phyloP scores from a whole-genome alignment of 2,888 invertebrate species.

The Yponomeuta cagnagella region DNA sequence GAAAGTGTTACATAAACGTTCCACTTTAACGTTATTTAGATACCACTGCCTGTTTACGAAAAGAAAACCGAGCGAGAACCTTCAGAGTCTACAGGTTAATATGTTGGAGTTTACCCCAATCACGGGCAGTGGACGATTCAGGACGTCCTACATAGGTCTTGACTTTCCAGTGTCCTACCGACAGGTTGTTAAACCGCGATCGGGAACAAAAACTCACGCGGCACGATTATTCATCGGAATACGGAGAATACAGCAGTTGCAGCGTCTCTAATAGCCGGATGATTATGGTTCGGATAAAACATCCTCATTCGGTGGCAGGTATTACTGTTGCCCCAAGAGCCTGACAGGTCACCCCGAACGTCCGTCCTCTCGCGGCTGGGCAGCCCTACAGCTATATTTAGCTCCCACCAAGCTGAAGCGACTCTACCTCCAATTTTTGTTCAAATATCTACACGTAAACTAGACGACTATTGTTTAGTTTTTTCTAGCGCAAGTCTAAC shows the following conservation, averaged over 20 bases:
- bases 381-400: conserved; percentile 16
- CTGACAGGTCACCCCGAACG: conserved; percentile 39
- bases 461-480: conserved; percentile 10
- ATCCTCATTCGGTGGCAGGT: conserved; percentile 32
- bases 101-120: not conserved
- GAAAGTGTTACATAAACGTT: conserved; percentile 63
- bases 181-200: conserved; percentile 58
- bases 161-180: conserved; percentile 67
- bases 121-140: conserved; percentile 30
- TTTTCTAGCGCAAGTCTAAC: not conserved
- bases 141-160: conserved; percentile 37
- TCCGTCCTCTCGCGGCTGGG: not conserved
- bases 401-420: not conserved
- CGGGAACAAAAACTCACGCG: conserved; percentile 53
- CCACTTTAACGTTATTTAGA: conserved; percentile 9
- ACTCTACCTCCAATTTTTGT: not conserved
- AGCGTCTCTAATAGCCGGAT: conserved; percentile 31
- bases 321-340: conserved; percentile 31
- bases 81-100: not conserved
- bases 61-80: not conserved
- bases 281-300: conserved; percentile 29
- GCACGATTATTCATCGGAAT: conserved; percentile 45
- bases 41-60: not conserved
- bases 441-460: not conserved
- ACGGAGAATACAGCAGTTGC: conserved; percentile 32